Evolutionary conservation across 2,797 vertebrate genomes (phyloP), one percentile per base, ranked within the genome.

Genomic region (Mus caroli): DNA sequence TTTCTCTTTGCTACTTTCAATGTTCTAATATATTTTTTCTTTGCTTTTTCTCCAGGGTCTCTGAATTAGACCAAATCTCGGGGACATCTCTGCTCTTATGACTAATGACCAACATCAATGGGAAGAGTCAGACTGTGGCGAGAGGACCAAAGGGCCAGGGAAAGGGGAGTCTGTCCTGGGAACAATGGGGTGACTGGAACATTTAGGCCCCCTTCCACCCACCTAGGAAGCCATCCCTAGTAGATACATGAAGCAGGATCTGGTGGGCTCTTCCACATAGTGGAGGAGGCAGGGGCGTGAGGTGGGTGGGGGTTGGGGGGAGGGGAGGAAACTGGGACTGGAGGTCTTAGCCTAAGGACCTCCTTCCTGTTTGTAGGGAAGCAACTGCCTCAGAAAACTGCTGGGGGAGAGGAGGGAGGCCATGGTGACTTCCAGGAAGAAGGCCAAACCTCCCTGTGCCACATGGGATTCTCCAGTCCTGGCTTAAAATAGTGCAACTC

Each of bases 81-180:
- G 50, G 46, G 79, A 73, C 26, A 78, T 15, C 52, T 75, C 52
- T 62, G 84, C 88, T 93, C 37, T 69, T 77, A 67, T 54, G 91
- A 80, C 62, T 76, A 13, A 64, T 17, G 22, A 69, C 89, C 46
- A 77, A 58, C 79, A 11, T 76, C 67, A 17, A 3, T 37, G n/a
- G 78, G 75, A 76, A 79, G 5, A 84, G 54, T 79, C 56, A 75
- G 88, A 67, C 54, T 40, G 17, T 2, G 15, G 56, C 40, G 83
- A 91, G 50, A 28, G 37, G 62, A 62, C 34, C 19, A 75, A 69
- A 50, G 79, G 71, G 60, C 71, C 43, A 3, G 28, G 43, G 52
- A 90, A 96, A 90, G 78, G 92, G 92, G 98, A 98, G 98, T 99
- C 73, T 97, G 98, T 99, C 98, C 99, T 98, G 97, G 98, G 98